phyloP scores from a whole-genome alignment of 2,113 vertebrate genomes.

The Dicrurus megarhynchus region DNA sequence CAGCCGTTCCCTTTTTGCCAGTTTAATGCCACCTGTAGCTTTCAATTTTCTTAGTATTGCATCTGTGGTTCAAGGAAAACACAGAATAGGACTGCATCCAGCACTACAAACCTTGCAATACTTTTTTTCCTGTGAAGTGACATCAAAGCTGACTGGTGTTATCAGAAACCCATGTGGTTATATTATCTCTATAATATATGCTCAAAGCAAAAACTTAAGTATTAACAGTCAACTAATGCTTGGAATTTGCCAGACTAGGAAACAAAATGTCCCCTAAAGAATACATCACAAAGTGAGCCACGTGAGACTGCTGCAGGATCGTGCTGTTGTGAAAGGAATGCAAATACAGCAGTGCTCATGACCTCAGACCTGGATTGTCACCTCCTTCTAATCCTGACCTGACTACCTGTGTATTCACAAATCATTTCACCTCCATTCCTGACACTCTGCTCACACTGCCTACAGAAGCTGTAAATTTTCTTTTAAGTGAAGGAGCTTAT shows the following conservation, averaged over 20 bases:
- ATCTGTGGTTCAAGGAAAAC: neutral
- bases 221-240: neutral
- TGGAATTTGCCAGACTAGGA: neutral
- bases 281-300: neutral
- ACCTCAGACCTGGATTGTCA: neutral
- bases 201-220: neutral
- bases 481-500: neutral
- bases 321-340: neutral
- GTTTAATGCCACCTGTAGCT: neutral
- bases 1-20: neutral
- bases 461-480: neutral
- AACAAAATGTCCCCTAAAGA: neutral
- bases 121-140: neutral
- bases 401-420: neutral
- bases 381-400: neutral
- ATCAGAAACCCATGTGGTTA: neutral
- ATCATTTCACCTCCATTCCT: neutral
- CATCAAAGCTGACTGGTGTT: neutral
- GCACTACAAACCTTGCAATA: neutral
- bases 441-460: neutral
- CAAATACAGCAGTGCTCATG: neutral
- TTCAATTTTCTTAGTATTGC: neutral
- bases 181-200: neutral
- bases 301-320: neutral
- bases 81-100: neutral